Evolutionary conservation across 1,140 invertebrate genomes (phyloP).

Genomic region (Diorhabda carinulata): DNA sequence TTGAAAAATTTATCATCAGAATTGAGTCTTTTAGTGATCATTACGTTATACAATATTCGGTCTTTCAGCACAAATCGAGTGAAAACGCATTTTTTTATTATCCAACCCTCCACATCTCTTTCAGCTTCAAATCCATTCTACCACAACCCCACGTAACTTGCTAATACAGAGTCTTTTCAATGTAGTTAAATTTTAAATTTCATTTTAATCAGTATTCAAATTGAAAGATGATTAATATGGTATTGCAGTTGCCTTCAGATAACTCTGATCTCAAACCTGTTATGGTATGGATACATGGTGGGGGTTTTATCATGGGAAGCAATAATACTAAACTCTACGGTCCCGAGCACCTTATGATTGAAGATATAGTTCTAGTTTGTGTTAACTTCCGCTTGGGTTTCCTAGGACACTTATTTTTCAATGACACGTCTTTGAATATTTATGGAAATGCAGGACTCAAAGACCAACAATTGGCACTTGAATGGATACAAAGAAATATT

Average conservation of each 20-base stretch:
- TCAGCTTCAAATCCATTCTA: no score
- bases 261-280: slow-evolving; percentile 47
- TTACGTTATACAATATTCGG: no score
- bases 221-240: no score
- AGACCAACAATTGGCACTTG: slow-evolving; percentile 56
- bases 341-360: slow-evolving; percentile 62
- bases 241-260: not conserved
- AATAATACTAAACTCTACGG: slow-evolving; percentile 54
- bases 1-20: no score
- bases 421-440: slow-evolving; percentile 47
- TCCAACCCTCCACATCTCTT: no score
- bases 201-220: no score
- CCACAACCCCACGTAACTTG: no score
- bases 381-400: slow-evolving; percentile 54
- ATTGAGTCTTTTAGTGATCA: no score
- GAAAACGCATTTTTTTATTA: no score
- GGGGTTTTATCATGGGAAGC: slow-evolving; percentile 57
- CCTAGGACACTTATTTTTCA: slow-evolving; percentile 45
- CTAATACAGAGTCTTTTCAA: no score
- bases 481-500: slow-evolving; percentile 58
- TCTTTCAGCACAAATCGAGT: no score
- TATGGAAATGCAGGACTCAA: slow-evolving; percentile 61
- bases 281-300: slow-evolving; percentile 65
- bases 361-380: slow-evolving; percentile 51
- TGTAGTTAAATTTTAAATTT: no score